Conservation (phyloP, 2,888 invertebrate species). For the Acleris sparsana region DNA sequence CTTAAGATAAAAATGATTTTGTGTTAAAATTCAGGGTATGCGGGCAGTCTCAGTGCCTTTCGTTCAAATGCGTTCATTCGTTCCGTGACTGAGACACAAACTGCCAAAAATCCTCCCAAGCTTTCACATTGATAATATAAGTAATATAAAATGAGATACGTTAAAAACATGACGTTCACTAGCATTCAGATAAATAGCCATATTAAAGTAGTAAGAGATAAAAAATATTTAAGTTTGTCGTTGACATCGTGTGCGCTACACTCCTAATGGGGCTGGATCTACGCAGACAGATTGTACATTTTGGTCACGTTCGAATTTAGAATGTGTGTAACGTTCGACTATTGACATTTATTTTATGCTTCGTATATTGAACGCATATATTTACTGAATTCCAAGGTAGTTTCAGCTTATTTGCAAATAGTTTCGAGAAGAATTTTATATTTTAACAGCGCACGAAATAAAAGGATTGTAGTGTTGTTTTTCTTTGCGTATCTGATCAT, state of each 20-base stretch:
- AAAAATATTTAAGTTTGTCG: background rate
- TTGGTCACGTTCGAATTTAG: constrained; percentile 21
- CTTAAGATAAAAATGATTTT: too few relatives aligned
- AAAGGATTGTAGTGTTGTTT: background rate
- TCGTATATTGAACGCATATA: background rate
- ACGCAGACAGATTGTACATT: constrained; percentile 7
- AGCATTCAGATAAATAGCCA: too few relatives aligned
- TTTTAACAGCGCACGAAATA: background rate
- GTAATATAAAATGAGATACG: too few relatives aligned
- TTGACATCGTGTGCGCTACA: background rate
- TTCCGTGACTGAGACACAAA: too few relatives aligned
- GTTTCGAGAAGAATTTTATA: background rate
- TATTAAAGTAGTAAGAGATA: too few relatives aligned
- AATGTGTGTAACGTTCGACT: constrained; percentile 8
- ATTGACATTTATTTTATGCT: constrained; percentile 11
- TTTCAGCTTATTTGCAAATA: constrained; percentile 9
- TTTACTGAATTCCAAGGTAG: constrained; percentile 9
- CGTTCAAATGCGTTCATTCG: too few relatives aligned
- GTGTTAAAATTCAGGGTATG: too few relatives aligned
- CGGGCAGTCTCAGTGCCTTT: too few relatives aligned
- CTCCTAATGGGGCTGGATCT: background rate
- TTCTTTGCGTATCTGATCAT: too few relatives aligned
- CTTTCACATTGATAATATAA: too few relatives aligned
- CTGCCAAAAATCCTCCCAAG: too few relatives aligned
- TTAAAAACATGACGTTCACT: too few relatives aligned